Evolutionary conservation across 2,797 vertebrate genomes (phyloP).

Genomic region (Crenichthys baileyi): DNA sequence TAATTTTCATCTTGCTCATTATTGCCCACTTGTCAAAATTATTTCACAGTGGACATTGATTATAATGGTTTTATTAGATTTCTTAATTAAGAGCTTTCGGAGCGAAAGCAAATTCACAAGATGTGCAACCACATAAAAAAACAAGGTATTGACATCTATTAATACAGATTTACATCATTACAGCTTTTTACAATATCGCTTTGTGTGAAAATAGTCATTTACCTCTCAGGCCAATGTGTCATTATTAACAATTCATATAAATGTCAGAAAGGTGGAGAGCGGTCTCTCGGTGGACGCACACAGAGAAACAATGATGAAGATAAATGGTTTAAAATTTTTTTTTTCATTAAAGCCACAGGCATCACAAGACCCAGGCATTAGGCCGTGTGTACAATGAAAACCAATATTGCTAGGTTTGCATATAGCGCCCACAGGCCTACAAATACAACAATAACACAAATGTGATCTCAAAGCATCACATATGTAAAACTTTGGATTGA

Average conservation of each 20-base stretch:
- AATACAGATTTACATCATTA: conserved; percentile 6
- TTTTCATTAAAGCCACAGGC: conserved; percentile 28
- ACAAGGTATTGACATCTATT: background rate
- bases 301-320: background rate
- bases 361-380: conserved; percentile 45
- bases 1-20: background rate
- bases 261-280: conserved; percentile 14
- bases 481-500: background rate
- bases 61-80: conserved; percentile 3
- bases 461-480: background rate
- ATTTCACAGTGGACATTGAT: background rate
- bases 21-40: background rate
- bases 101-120: background rate
- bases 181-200: background rate
- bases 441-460: conserved; percentile 8
- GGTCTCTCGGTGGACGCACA: background rate
- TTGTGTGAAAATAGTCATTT: conserved; percentile 16
- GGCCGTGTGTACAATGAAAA: conserved; percentile 19
- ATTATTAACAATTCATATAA: conserved; percentile 26
- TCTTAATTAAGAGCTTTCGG: background rate
- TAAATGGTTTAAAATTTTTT: conserved; percentile 4
- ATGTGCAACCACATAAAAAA: background rate
- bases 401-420: conserved; percentile 25
- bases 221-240: background rate
- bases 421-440: background rate